These are phyloP conservation scores for Spatulosminthurus flaviceps DNA, from an alignment of 2,888 invertebrate genomes.

Conservation along the genomic window DNA sequence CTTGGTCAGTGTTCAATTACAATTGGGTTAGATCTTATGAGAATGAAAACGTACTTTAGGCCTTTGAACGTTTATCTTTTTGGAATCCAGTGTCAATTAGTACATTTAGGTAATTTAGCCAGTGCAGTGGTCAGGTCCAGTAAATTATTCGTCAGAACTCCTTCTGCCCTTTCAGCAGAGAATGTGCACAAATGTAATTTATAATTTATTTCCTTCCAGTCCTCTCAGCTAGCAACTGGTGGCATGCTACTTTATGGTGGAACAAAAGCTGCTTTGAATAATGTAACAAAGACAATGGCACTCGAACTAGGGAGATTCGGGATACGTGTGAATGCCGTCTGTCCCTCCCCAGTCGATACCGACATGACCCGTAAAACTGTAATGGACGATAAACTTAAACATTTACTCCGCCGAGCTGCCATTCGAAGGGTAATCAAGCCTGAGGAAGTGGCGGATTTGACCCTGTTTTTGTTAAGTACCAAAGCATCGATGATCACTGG, in stretches of 20 bases:
- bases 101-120: not conserved
- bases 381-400: not conserved
- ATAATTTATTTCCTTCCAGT: not conserved
- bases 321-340: slow-evolving; percentile 46
- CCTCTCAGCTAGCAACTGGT: not conserved
- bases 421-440: slow-evolving; percentile 21
- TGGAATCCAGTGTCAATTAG: not conserved
- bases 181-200: not conserved
- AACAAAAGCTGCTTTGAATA: slow-evolving; percentile 33
- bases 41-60: no score
- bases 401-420: not conserved
- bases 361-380: not conserved
- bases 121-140: no score
- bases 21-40: no score
- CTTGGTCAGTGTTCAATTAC: not conserved
- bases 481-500: slow-evolving; percentile 44
- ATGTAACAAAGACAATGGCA: slow-evolving; percentile 40
- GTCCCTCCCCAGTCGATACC: slow-evolving; percentile 44
- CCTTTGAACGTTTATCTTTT: no score
- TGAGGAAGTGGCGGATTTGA: slow-evolving; percentile 39
- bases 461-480: slow-evolving; percentile 31
- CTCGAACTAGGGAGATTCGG: slow-evolving; percentile 38
- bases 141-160: no score
- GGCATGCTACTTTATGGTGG: slow-evolving; percentile 27
- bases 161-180: no score